These are phyloP conservation scores for Pantherophis alleghaniensis DNA, from an alignment of 2,797 vertebrate genomes.

Conservation along the genomic window DNA sequence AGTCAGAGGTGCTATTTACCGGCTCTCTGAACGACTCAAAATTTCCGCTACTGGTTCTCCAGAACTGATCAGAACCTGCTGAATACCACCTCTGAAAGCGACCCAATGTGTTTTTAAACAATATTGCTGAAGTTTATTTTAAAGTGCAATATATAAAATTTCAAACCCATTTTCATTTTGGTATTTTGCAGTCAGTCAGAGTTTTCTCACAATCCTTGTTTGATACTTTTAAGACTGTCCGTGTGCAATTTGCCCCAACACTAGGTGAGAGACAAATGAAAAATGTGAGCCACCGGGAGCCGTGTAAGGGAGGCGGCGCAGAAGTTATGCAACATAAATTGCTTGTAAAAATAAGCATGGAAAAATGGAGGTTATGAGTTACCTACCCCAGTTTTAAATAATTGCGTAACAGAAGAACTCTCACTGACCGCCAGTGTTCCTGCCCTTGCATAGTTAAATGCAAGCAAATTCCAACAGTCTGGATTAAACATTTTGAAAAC, in stretches of 20 bases:
- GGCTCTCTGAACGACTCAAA: no score
- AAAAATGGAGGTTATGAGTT: neutral
- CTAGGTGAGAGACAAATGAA: neutral
- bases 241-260: neutral
- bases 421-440: neutral
- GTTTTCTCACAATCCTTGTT: neutral
- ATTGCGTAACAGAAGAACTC: neutral
- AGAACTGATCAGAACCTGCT: no score
- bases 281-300: neutral
- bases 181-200: neutral
- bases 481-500: neutral
- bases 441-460: neutral
- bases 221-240: neutral
- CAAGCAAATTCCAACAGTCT: neutral
- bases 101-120: neutral
- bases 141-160: neutral
- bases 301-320: neutral
- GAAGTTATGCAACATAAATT: neutral
- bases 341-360: neutral
- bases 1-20: no score
- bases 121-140: neutral
- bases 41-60: no score
- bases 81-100: neutral
- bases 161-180: neutral
- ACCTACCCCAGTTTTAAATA: no score